Conservation (phyloP, 2,888 invertebrate species). For the Macrosiphum euphorbiae region DNA sequence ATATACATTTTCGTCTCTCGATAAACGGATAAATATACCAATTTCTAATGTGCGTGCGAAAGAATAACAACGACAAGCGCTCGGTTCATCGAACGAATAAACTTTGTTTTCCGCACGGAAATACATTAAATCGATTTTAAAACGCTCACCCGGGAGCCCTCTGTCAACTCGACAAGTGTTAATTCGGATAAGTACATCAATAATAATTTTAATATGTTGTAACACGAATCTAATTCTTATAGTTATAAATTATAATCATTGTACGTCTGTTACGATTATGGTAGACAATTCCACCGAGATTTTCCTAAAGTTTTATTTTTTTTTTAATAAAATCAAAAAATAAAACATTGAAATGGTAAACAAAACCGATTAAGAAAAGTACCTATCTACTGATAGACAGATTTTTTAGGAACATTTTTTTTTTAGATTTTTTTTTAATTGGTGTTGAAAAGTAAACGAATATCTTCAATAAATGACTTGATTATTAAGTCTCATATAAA, state of each 20-base stretch:
- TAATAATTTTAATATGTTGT: background rate
- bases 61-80: background rate
- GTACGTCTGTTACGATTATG: background rate
- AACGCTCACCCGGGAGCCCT: background rate
- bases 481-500: background rate
- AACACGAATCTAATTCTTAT: background rate
- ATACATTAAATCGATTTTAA: constrained; percentile 3
- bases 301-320: background rate
- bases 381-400: background rate
- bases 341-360: background rate
- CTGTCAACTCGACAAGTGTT: background rate
- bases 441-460: background rate
- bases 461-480: background rate
- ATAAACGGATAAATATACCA: constrained; percentile 41
- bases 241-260: background rate
- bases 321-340: background rate
- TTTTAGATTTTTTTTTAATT: background rate
- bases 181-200: background rate
- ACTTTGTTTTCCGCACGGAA: background rate
- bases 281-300: background rate
- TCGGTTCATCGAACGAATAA: background rate
- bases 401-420: background rate
- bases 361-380: background rate
- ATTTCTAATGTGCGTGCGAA: constrained; percentile 3
- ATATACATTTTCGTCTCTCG: constrained; percentile 1